Evolutionary conservation across 2,888 invertebrate species (phyloP).

Genomic region (Tinea pellionella): DNA sequence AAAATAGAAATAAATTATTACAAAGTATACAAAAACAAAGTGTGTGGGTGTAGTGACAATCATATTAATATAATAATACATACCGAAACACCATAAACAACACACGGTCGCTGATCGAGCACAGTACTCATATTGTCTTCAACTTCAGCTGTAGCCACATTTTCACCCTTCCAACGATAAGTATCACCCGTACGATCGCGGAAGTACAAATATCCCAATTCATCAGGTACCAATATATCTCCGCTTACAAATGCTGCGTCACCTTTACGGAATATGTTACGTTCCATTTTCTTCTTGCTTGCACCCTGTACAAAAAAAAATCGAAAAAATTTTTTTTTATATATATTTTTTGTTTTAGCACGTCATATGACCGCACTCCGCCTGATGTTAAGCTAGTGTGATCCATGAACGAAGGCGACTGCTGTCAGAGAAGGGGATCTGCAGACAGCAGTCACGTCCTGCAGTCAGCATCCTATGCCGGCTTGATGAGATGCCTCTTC

Average conservation of each 20-base stretch:
- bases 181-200: slow-evolving; percentile 90
- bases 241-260: slow-evolving; percentile 93
- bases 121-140: slow-evolving; percentile 88
- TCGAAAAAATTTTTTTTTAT: too few species aligned
- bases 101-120: slow-evolving; percentile 79
- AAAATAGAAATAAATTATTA: too few species aligned
- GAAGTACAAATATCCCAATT: slow-evolving; percentile 93
- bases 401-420: too few species aligned
- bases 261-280: slow-evolving; percentile 84
- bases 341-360: too few species aligned
- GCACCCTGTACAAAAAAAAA: slow-evolving; percentile 61
- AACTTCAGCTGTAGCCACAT: slow-evolving; percentile 95
- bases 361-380: too few species aligned
- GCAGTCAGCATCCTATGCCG: too few species aligned
- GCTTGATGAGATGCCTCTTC: too few species aligned
- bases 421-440: too few species aligned
- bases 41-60: too few species aligned
- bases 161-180: slow-evolving; percentile 95
- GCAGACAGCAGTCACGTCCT: too few species aligned
- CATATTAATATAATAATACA: slow-evolving; percentile 25
- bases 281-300: slow-evolving; percentile 85
- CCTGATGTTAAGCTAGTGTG: too few species aligned
- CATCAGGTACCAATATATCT: slow-evolving; percentile 90
- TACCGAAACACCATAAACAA: slow-evolving; percentile 94
- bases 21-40: too few species aligned